phyloP scores from a whole-genome alignment of 2,888 invertebrate genomes.

The Eupithecia exiguata region DNA sequence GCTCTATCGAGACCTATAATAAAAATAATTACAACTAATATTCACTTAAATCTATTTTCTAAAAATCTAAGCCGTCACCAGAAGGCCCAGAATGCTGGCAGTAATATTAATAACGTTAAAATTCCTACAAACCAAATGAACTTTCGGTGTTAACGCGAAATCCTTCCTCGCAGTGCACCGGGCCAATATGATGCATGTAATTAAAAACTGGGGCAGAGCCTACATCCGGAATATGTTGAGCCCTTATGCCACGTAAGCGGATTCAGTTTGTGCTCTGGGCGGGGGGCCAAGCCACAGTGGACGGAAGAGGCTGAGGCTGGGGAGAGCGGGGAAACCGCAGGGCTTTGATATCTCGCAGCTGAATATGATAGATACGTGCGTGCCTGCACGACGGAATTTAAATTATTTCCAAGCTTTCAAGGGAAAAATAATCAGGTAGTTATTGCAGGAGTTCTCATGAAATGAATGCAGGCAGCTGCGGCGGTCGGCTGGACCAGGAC shows the following conservation, averaged over 20 bases:
- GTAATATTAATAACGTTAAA: conserved; percentile 6
- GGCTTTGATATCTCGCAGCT: conserved; percentile 61
- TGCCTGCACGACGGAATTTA: conserved; percentile 37
- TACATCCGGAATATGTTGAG: conserved; percentile 51
- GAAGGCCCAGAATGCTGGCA: conserved; percentile 12
- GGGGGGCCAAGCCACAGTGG: conserved; percentile 36
- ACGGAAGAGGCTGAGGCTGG: conserved; percentile 36
- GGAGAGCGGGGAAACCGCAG: conserved; percentile 57
- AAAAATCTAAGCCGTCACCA: conserved; percentile 14
- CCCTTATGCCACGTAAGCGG: conserved; percentile 28
- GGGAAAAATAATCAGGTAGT: neutral
- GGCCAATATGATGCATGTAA: conserved; percentile 74
- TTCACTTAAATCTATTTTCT: no score
- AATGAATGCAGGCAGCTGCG: neutral
- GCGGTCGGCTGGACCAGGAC: neutral
- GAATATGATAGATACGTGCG: conserved; percentile 37
- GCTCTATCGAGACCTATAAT: no score
- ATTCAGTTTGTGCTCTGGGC: neutral
- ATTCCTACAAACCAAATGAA: conserved; percentile 32
- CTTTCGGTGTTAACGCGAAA: conserved; percentile 54
- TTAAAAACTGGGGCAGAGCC: conserved; percentile 75
- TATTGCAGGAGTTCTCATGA: no score
- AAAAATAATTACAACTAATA: no score
- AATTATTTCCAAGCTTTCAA: neutral
- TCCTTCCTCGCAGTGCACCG: conserved; percentile 73